phyloP scores from a whole-genome alignment of 2,113 vertebrate genomes.

The Cricetomys ansorgei region DNA sequence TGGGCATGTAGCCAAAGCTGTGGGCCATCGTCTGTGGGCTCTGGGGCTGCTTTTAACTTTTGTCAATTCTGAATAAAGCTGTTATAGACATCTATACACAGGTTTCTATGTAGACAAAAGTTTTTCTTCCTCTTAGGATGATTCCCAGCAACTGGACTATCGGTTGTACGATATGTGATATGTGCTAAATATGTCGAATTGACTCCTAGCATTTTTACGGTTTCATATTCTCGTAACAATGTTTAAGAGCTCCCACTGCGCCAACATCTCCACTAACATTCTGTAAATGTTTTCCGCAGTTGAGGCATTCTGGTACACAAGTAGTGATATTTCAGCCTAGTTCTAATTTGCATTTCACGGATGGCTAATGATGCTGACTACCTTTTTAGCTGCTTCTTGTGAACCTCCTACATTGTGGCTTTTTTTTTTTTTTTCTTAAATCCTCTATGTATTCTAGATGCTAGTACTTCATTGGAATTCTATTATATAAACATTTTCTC shows the following conservation, averaged over 20 bases:
- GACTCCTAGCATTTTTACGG: neutral
- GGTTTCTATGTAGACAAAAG: neutral
- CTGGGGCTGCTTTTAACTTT: constrained; percentile 23
- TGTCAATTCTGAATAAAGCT: neutral
- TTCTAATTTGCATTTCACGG: constrained; percentile 6
- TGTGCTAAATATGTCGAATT: neutral
- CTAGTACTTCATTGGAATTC: neutral
- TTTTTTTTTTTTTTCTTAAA: neutral
- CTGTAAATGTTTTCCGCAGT: neutral
- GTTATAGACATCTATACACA: neutral
- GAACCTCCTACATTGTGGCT: neutral
- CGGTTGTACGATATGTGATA: neutral
- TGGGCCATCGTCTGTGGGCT: neutral
- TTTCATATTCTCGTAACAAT: neutral
- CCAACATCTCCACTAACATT: neutral
- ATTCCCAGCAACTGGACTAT: constrained; percentile 9
- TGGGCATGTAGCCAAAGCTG: neutral
- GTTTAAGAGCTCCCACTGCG: neutral
- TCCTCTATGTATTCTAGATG: constrained; percentile 16
- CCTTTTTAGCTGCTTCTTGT: neutral
- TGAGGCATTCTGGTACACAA: neutral
- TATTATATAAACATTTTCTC: constrained; percentile 43
- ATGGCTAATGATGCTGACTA: neutral
- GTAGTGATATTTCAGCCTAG: neutral
- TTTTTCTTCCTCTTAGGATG: constrained; percentile 13